Conservation (phyloP, 1,140 invertebrate species). For the Bombus waltoni region DNA sequence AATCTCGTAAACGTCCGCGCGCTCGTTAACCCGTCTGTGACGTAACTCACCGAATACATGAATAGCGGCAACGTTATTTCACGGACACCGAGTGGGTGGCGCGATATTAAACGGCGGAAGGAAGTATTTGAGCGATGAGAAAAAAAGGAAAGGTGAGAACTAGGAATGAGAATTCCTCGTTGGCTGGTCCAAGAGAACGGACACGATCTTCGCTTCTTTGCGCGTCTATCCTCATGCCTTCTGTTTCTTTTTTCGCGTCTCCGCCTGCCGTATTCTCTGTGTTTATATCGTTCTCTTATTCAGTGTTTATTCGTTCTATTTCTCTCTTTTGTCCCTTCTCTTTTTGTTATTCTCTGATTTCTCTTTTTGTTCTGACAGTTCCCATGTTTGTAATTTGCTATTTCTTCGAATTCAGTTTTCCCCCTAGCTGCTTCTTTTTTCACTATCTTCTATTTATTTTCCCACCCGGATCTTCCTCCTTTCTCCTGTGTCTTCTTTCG, state of each 20-base stretch:
- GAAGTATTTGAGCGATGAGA: constrained; percentile 34
- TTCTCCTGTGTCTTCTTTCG: background rate
- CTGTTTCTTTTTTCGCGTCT: background rate
- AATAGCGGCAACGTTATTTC: constrained; percentile 1
- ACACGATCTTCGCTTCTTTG: background rate
- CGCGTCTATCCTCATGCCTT: background rate
- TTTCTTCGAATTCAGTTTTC: background rate
- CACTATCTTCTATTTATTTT: too few relatives aligned
- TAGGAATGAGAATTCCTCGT: constrained; percentile 48
- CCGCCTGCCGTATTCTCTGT: too few relatives aligned
- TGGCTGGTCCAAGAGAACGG: background rate
- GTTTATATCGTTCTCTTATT: background rate
- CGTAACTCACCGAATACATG: background rate
- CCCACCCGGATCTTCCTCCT: background rate
- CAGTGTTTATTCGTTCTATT: background rate
- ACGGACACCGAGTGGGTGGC: background rate
- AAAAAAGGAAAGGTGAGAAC: background rate
- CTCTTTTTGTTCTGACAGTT: too few relatives aligned
- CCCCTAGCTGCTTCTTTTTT: too few relatives aligned
- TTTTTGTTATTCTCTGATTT: too few relatives aligned
- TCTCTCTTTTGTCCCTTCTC: too few relatives aligned
- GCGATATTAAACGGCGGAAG: constrained; percentile 55
- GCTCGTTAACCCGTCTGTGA: background rate
- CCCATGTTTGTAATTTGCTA: too few relatives aligned
- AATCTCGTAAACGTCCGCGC: too few relatives aligned